Percentiles rank a stretch among this genome's conserved stretches.
Conservation (phyloP, 2,797 vertebrate genomes). For the Semaprochilodus insignis region DNA sequence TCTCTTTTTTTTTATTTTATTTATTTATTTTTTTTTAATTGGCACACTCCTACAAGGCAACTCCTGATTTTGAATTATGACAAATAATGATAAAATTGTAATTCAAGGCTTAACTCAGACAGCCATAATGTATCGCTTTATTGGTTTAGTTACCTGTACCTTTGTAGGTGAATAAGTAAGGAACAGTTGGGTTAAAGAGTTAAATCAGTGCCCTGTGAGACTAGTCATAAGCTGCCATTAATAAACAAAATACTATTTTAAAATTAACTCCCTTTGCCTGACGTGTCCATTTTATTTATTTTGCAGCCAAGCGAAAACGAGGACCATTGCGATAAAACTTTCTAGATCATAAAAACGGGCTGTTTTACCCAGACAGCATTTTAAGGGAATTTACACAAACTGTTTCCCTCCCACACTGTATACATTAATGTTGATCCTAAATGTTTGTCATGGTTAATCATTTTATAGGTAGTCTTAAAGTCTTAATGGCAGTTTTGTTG, state of each 20-base stretch:
- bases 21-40: too few relatives aligned
- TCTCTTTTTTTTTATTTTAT: too few relatives aligned
- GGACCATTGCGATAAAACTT: constrained; percentile 63
- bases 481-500: not conserved
- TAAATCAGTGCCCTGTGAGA: not conserved
- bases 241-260: constrained; percentile 52
- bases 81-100: too few relatives aligned
- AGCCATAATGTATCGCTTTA: too few relatives aligned
- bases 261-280: constrained; percentile 37
- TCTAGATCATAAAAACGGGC: constrained; percentile 56
- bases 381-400: constrained; percentile 39
- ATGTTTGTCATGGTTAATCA: not conserved
- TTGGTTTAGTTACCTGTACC: too few relatives aligned
- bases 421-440: constrained; percentile 37
- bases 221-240: not conserved
- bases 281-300: constrained; percentile 62
- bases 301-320: constrained; percentile 64
- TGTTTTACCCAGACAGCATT: constrained; percentile 42
- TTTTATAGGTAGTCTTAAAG: not conserved
- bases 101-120: too few relatives aligned
- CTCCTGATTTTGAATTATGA: too few relatives aligned
- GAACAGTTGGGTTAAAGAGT: not conserved
- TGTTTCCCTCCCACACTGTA: constrained; percentile 22
- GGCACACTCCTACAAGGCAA: too few relatives aligned
- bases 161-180: not conserved